These are phyloP conservation scores for Eucera pruinosa DNA, from an alignment of 2,888 invertebrate species.

Conservation along the genomic window DNA sequence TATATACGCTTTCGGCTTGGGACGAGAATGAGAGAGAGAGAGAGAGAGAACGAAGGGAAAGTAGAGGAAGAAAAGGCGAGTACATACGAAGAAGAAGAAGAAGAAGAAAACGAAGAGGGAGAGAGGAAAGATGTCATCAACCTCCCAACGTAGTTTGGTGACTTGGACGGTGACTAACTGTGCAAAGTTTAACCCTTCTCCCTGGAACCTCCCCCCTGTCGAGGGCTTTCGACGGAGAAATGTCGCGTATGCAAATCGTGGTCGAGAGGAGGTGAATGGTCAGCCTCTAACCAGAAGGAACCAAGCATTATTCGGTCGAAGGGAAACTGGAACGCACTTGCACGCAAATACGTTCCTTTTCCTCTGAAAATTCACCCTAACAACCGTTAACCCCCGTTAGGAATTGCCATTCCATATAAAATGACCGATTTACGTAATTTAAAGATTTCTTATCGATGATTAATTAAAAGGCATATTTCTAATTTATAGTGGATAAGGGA, in stretches of 20 bases:
- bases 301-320: slow-evolving; percentile 19
- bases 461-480: too few species aligned
- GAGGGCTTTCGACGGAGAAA: slow-evolving; percentile 61
- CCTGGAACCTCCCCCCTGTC: slow-evolving; percentile 56
- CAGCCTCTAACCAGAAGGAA: slow-evolving; percentile 28
- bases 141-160: slow-evolving; percentile 65
- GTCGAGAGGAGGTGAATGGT: slow-evolving; percentile 58
- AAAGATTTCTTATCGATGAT: too few species aligned
- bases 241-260: slow-evolving; percentile 69
- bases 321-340: slow-evolving; percentile 45
- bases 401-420: too few species aligned
- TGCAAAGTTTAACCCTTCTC: slow-evolving; percentile 74
- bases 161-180: slow-evolving; percentile 73
- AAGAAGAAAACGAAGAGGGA: slow-evolving; percentile 11
- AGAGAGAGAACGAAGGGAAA: slow-evolving; percentile 37
- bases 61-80: slow-evolving; percentile 9
- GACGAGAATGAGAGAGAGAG: neutral
- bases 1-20: slow-evolving; percentile 22
- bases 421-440: too few species aligned
- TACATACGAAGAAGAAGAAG: slow-evolving; percentile 6
- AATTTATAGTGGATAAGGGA: too few species aligned
- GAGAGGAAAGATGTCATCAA: slow-evolving; percentile 73
- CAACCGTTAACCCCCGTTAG: too few species aligned
- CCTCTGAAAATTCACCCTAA: neutral
- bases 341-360: slow-evolving; percentile 23